These are phyloP conservation scores for Mycalesis mineus DNA, from an alignment of 2,888 invertebrate species.

Conservation along the genomic window DNA sequence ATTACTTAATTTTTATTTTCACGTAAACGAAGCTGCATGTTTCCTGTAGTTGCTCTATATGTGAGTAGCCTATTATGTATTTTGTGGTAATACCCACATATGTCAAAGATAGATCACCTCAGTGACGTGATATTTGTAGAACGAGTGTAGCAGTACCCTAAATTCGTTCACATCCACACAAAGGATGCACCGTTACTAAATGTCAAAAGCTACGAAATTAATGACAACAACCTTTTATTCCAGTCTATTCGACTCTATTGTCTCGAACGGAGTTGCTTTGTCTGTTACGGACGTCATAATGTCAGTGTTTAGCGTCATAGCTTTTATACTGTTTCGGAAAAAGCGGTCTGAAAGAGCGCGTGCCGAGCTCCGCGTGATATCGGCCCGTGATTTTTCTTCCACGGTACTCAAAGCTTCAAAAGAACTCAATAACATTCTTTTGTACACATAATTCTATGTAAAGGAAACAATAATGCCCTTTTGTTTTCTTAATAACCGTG, in stretches of 20 bases:
- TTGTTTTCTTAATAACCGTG: background rate
- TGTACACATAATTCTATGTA: background rate
- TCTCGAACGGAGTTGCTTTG: constrained; percentile 69
- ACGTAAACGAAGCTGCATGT: no score
- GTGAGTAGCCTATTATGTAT: no score
- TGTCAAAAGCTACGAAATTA: constrained; percentile 72
- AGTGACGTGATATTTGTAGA: no score
- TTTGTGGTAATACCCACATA: no score
- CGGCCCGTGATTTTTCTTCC: constrained; percentile 59
- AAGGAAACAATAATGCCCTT: background rate
- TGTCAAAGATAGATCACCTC: no score
- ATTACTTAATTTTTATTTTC: no score
- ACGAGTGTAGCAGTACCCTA: background rate
- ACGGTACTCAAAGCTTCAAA: constrained; percentile 54
- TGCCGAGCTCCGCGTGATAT: constrained; percentile 63
- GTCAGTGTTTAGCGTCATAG: constrained; percentile 72
- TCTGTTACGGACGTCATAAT: constrained; percentile 72
- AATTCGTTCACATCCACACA: constrained; percentile 47
- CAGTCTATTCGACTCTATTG: constrained; percentile 59
- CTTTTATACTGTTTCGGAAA: constrained; percentile 67
- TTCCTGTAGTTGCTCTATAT: no score
- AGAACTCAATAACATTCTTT: constrained; percentile 34
- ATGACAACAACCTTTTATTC: constrained; percentile 73
- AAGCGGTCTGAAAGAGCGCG: constrained; percentile 65
- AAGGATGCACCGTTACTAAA: constrained; percentile 66